Percentiles rank a stretch among this genome's conserved stretches.
Conservation (phyloP, 2,113 vertebrate genomes). For the Nannospalax galili region DNA sequence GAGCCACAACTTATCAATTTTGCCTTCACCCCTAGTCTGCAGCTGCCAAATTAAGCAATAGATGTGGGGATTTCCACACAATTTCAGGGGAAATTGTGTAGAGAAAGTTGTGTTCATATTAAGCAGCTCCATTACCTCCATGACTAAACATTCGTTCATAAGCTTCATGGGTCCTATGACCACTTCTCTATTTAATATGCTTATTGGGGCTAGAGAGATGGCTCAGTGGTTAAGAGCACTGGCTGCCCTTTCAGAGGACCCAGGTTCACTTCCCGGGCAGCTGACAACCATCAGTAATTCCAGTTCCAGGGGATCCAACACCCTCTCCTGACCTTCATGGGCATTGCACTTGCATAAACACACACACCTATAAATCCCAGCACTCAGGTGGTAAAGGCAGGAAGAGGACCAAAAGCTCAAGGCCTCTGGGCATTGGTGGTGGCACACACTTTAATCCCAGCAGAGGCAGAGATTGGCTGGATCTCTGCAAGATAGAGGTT, state of each 20-base stretch:
- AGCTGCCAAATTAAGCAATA: slow-evolving; percentile 48
- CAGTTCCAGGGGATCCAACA: background rate
- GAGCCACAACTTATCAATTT: background rate
- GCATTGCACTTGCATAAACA: too few relatives aligned
- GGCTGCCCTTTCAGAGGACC: too few relatives aligned
- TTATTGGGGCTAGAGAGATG: too few relatives aligned
- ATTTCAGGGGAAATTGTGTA: slow-evolving; percentile 36
- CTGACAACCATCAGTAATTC: too few relatives aligned
- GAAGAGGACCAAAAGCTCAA: too few relatives aligned
- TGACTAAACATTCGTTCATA: slow-evolving; percentile 20
- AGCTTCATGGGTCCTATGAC: slow-evolving; percentile 2
- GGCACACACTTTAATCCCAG: too few relatives aligned
- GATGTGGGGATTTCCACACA: slow-evolving; percentile 56
- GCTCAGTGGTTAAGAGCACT: too few relatives aligned
- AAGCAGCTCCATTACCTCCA: background rate
- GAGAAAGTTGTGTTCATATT: slow-evolving; percentile 37
- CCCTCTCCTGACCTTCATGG: too few relatives aligned
- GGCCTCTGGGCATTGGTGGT: too few relatives aligned
- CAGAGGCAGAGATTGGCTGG: too few relatives aligned
- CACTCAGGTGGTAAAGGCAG: too few relatives aligned
- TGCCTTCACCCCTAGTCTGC: background rate
- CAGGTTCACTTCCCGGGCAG: background rate
- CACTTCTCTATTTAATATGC: slow-evolving; percentile 53
- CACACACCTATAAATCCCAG: too few relatives aligned
- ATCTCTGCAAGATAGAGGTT: background rate